These are phyloP conservation scores for Phyllostomus hastatus DNA, from an alignment of 2,113 vertebrate species.

Conservation along the genomic window DNA sequence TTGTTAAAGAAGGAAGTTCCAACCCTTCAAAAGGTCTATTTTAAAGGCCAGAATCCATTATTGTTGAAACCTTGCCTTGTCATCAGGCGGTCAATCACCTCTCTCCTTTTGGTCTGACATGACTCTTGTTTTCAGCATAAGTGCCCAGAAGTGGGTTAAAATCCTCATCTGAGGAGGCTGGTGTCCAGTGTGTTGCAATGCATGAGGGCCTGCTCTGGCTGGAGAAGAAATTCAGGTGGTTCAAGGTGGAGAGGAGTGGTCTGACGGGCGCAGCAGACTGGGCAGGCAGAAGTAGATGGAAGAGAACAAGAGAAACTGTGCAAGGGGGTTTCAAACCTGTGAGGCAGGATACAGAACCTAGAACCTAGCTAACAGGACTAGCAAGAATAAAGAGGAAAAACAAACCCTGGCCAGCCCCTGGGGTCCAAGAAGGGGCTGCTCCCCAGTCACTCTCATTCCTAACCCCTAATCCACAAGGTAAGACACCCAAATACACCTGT, in stretches of 20 bases:
- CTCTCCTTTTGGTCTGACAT: background rate
- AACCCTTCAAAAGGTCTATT: background rate
- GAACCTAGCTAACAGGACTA: background rate
- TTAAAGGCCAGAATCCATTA: background rate
- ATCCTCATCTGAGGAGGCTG: background rate
- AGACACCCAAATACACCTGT: background rate
- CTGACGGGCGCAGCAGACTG: background rate
- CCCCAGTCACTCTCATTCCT: background rate
- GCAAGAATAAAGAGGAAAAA: background rate
- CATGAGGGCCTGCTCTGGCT: background rate
- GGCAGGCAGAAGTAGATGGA: background rate
- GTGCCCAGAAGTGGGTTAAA: background rate
- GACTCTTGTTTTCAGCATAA: background rate
- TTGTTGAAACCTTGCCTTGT: background rate
- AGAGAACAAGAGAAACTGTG: background rate
- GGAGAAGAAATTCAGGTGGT: background rate
- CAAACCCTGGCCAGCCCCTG: background rate
- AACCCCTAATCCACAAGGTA: background rate
- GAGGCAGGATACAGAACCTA: background rate
- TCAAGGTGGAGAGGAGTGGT: background rate
- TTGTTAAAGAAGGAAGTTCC: background rate
- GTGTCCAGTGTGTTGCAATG: fast-evolving
- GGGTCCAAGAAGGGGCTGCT: background rate
- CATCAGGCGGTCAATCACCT: background rate
- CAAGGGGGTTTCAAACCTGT: background rate